Evolutionary conservation across 2,797 vertebrate genomes (phyloP).

Genomic region (Liasis olivaceus): DNA sequence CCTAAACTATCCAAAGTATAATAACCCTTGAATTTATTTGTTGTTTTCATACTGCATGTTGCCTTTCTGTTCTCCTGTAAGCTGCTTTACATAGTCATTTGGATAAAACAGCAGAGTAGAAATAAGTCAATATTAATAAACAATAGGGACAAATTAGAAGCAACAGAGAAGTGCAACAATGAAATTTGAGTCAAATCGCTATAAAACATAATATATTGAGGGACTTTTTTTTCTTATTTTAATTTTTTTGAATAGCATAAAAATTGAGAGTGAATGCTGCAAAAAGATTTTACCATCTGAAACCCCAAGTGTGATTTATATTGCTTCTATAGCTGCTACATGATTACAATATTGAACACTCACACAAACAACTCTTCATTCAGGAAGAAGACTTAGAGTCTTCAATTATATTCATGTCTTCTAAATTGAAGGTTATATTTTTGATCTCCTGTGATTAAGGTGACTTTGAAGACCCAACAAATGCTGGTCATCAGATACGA

Average conservation of each 20-base stretch:
- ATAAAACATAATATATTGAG: no score
- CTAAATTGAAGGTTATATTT: neutral
- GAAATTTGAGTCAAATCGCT: neutral
- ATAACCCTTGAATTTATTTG: neutral
- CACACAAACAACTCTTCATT: neutral
- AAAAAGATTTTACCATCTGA: neutral
- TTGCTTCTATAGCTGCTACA: neutral
- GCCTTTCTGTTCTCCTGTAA: neutral
- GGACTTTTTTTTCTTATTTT: neutral
- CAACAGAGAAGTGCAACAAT: neutral
- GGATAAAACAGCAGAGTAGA: neutral
- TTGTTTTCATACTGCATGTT: neutral
- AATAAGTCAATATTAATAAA: neutral
- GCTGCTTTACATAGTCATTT: neutral
- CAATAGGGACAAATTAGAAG: neutral
- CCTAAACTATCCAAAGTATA: neutral
- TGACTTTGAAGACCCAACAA: neutral
- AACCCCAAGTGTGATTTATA: no score
- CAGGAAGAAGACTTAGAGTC: neutral
- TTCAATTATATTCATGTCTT: neutral
- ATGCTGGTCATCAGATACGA: neutral
- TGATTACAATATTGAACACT: neutral
- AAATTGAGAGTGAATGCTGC: neutral
- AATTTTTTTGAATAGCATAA: neutral
- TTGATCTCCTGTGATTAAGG: neutral